A percentile compares a stretch with the other conserved stretches of the same genome.
Evolutionary conservation across 2,113 vertebrate species (phyloP).

Genomic region (Galeopterus variegatus): DNA sequence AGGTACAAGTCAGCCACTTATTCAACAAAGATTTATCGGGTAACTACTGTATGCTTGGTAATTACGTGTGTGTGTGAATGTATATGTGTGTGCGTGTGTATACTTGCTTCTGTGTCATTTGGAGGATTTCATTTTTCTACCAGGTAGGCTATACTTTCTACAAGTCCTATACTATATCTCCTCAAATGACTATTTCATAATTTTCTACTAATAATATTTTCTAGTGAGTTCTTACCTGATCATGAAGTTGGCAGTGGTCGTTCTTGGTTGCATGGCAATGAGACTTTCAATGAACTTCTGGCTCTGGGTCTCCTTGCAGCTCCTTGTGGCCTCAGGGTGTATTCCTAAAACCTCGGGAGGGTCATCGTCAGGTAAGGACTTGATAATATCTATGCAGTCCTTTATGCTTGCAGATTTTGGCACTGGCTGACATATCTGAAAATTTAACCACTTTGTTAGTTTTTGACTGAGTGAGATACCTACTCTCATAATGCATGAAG

Average conservation of each 20-base stretch:
- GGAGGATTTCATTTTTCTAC: not conserved
- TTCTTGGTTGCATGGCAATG: conserved; percentile 72
- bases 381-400: conserved; percentile 77
- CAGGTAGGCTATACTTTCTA: not conserved
- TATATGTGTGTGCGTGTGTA: no score
- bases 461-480: not conserved
- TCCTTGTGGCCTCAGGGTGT: conserved; percentile 76
- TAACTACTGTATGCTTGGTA: not conserved
- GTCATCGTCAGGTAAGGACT: conserved; percentile 82
- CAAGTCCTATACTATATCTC: not conserved
- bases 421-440: conserved; percentile 69
- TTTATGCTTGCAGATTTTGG: conserved; percentile 59
- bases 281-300: conserved; percentile 73
- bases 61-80: not conserved
- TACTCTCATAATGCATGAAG: not conserved
- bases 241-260: not conserved
- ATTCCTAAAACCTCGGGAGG: conserved; percentile 83
- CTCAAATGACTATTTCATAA: not conserved
- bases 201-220: not conserved
- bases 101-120: not conserved
- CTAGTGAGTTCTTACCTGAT: conserved; percentile 70
- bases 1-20: not conserved
- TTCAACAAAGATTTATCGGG: not conserved
- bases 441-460: conserved; percentile 36
- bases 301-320: conserved; percentile 63